Evolutionary conservation across 2,113 vertebrate species (phyloP).

Genomic region (Melierax canorus): DNA sequence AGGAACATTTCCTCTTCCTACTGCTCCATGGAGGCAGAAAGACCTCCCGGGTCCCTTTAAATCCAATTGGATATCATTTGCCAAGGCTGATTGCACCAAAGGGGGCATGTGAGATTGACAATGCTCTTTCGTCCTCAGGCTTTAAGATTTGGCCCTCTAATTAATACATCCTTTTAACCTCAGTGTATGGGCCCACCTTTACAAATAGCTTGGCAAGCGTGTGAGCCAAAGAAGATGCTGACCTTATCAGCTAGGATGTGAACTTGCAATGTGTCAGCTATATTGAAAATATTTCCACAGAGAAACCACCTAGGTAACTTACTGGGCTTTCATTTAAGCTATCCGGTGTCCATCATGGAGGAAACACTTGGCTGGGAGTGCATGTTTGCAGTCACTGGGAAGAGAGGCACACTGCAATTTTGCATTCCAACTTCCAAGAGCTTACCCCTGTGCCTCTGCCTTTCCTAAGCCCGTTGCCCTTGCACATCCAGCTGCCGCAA

Average conservation of each 20-base stretch:
- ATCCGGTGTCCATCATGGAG: not conserved
- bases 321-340: not conserved
- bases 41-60: not conserved
- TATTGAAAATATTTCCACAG: not conserved
- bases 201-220: conserved; percentile 20
- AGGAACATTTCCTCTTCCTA: not conserved
- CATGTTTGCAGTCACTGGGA: not conserved
- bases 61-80: not conserved
- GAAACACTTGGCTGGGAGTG: not conserved
- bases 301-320: not conserved
- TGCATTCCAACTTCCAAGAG: not conserved
- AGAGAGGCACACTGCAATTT: not conserved
- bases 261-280: not conserved
- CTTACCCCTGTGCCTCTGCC: not conserved
- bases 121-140: not conserved
- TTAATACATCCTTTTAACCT: conserved; percentile 7
- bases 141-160: not conserved
- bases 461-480: not conserved
- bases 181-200: not conserved
- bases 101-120: not conserved
- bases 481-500: not conserved
- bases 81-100: not conserved
- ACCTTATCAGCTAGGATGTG: not conserved
- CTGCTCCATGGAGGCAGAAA: not conserved
- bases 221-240: conserved; percentile 20